These are phyloP conservation scores for Xyliphius kryptos DNA, from an alignment of 2,113 vertebrate genomes.

Conservation along the genomic window DNA sequence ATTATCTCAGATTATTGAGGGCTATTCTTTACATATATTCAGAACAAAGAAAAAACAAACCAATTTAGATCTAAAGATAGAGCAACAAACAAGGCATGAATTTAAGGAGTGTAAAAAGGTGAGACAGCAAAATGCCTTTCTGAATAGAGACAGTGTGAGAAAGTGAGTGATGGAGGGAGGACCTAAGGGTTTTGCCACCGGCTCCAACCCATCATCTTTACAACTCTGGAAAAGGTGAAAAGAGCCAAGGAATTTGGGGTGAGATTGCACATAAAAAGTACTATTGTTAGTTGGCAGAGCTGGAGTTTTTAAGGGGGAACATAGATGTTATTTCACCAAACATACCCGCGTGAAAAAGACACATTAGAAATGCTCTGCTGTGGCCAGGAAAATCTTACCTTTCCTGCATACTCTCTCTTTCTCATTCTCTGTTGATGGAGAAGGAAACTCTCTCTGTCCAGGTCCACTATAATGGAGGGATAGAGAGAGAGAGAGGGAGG, in stretches of 20 bases:
- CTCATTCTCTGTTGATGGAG: constrained; percentile 68
- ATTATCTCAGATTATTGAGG: too few relatives aligned
- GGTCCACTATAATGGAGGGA: constrained; percentile 38
- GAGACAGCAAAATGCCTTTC: constrained; percentile 17
- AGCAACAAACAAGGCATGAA: too few relatives aligned
- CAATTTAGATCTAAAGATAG: too few relatives aligned
- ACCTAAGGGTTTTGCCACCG: constrained; percentile 13
- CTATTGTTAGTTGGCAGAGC: constrained; percentile 42
- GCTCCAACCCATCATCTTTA: too few relatives aligned
- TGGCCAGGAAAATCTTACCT: constrained; percentile 79
- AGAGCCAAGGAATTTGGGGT: too few relatives aligned
- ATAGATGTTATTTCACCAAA: constrained; percentile 74
- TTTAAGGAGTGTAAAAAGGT: too few relatives aligned
- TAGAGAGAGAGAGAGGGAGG: constrained; percentile 10
- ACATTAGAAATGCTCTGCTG: constrained; percentile 64
- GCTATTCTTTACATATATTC: too few relatives aligned
- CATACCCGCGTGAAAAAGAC: constrained; percentile 55
- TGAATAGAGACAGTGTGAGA: too few relatives aligned
- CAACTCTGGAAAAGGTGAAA: too few relatives aligned
- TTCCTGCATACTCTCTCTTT: constrained; percentile 61
- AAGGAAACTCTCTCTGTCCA: constrained; percentile 73
- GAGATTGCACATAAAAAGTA: too few relatives aligned
- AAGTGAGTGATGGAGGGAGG: constrained; percentile 18
- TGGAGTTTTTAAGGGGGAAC: constrained; percentile 56
- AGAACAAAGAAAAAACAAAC: too few relatives aligned